These are phyloP conservation scores for Digitonthophagus gazella DNA, from an alignment of 2,888 invertebrate genomes.

Conservation along the genomic window DNA sequence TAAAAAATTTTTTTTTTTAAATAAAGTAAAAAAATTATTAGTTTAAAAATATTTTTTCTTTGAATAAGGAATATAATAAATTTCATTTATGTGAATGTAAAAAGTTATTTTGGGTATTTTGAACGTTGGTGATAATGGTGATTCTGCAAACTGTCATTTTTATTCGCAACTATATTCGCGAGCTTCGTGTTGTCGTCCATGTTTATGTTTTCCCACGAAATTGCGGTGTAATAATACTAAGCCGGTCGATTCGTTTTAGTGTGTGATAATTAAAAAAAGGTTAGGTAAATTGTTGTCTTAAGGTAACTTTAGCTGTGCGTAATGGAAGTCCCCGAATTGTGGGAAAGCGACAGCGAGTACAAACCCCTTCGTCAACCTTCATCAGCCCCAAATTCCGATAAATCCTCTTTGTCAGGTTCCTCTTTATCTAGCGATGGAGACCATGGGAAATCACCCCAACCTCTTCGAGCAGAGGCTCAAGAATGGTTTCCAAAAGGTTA, in stretches of 20 bases:
- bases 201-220: slow-evolving; percentile 27
- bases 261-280: slow-evolving; percentile 16
- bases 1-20: not conserved
- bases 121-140: not conserved
- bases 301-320: slow-evolving; percentile 1
- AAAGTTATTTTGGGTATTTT: too few relatives aligned
- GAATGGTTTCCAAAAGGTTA: slow-evolving; percentile 62
- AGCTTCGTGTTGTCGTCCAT: slow-evolving; percentile 25
- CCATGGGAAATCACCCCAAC: slow-evolving; percentile 18
- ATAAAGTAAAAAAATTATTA: too few relatives aligned
- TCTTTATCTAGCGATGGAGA: slow-evolving; percentile 7
- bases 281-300: slow-evolving; percentile 4
- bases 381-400: slow-evolving; percentile 8
- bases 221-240: slow-evolving; percentile 28
- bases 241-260: slow-evolving; percentile 14
- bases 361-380: slow-evolving; percentile 31
- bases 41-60: too few relatives aligned
- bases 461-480: slow-evolving; percentile 54
- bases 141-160: not conserved
- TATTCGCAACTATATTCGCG: slow-evolving; percentile 19
- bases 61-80: too few relatives aligned
- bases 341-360: slow-evolving; percentile 27
- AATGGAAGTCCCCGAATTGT: slow-evolving; percentile 30
- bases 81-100: too few relatives aligned
- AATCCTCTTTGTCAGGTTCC: slow-evolving; percentile 3